These are phyloP conservation scores for Pseudorhiza aurosa DNA, from an alignment of 30 jellyfish, hydroid and myxozoan species.

Conservation along the genomic window DNA sequence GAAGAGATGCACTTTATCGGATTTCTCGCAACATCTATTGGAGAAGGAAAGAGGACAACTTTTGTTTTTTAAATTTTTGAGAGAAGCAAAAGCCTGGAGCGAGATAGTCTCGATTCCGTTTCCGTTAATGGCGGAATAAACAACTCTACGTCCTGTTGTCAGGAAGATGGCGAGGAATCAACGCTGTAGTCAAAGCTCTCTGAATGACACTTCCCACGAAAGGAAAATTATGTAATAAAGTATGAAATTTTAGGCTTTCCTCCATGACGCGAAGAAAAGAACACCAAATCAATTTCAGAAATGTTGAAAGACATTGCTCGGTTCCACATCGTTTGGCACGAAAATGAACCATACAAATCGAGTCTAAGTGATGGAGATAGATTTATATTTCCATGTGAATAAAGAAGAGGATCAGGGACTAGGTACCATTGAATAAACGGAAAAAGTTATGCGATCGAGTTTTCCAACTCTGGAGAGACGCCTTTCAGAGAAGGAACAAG, in stretches of 20 bases:
- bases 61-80: too few relatives aligned
- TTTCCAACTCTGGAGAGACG: background rate
- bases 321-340: slow-evolving; percentile 4
- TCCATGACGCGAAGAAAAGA: background rate
- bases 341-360: background rate
- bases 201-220: too few relatives aligned
- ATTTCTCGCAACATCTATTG: too few relatives aligned
- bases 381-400: slow-evolving; percentile 10
- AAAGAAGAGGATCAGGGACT: slow-evolving; percentile 28
- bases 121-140: too few relatives aligned
- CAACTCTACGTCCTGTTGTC: too few relatives aligned
- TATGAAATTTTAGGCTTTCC: background rate
- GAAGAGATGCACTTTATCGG: too few relatives aligned
- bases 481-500: slow-evolving; percentile 11
- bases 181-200: too few relatives aligned
- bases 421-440: slow-evolving; percentile 13
- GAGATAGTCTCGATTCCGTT: too few relatives aligned
- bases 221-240: background rate
- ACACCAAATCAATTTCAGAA: background rate
- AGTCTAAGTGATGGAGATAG: background rate
- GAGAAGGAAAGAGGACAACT: too few relatives aligned
- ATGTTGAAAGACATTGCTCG: background rate
- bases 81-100: too few relatives aligned
- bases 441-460: background rate
- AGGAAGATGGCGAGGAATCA: too few relatives aligned